Percentiles rank a stretch among this genome's conserved stretches.
These are phyloP conservation scores for Drosophila pandora DNA, from an alignment of 1,140 invertebrate genomes.

Conservation along the genomic window DNA sequence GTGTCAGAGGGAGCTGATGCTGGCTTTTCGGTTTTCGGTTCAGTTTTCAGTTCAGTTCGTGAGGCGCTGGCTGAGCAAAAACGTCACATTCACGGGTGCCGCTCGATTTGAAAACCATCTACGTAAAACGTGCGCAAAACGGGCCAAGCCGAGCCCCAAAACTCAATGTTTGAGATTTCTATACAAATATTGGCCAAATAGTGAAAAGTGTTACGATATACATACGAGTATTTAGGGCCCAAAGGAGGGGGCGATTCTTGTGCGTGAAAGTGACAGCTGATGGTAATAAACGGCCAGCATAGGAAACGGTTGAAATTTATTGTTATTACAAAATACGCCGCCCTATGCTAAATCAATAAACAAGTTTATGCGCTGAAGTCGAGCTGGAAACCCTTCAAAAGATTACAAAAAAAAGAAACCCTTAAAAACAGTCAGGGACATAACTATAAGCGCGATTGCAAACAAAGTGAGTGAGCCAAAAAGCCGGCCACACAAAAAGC, in stretches of 20 bases:
- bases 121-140: slow-evolving; percentile 46
- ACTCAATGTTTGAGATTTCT: slow-evolving; percentile 3
- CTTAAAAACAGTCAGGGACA: slow-evolving; percentile 24
- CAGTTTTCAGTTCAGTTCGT: slow-evolving; percentile 56
- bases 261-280: slow-evolving; percentile 36
- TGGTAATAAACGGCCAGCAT: slow-evolving; percentile 23
- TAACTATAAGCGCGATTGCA: slow-evolving; percentile 30
- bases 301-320: slow-evolving; percentile 22
- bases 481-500: slow-evolving; percentile 42
- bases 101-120: background rate
- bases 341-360: slow-evolving; percentile 53
- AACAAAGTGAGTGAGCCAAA: slow-evolving; percentile 31
- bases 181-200: slow-evolving; percentile 4
- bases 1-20: slow-evolving; percentile 60
- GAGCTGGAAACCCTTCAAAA: background rate
- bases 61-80: slow-evolving; percentile 68
- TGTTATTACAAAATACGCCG: slow-evolving; percentile 11
- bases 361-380: background rate
- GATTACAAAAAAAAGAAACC: slow-evolving; percentile 2
- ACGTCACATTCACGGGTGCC: slow-evolving; percentile 50
- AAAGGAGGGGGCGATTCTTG: slow-evolving; percentile 7
- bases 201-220: slow-evolving; percentile 4
- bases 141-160: slow-evolving; percentile 4
- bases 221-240: background rate
- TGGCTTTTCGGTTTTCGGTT: slow-evolving; percentile 37